Base-by-base conservation (phyloP, 1,140 invertebrate genomes). In the Drosophila eugracilis region DNA sequence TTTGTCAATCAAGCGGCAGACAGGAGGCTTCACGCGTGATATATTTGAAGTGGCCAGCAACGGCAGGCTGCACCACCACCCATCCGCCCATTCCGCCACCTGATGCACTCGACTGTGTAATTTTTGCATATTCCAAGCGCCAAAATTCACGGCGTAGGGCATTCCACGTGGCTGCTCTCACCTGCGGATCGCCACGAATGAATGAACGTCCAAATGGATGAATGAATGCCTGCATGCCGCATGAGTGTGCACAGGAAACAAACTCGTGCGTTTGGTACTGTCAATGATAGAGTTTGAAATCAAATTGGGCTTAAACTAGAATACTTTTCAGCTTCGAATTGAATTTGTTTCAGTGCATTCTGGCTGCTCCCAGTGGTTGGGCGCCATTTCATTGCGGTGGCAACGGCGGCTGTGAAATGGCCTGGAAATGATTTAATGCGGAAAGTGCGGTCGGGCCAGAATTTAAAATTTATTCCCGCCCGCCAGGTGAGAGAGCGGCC, bases 401-500 rank as follows among this genome's bases (percentile, higher is more conserved):
- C 70, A 67, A 67, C 70, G 70, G 70, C 81, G 81, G 78, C 84
- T 72, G 84, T 88, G 78, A 83, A 88, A 88, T 88, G 83, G 83
- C 62, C 83, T 89, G 83, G 83, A 88, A 88, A 88, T 88, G 83
- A 88, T 88, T 88, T 88, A 88, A 88, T 83, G 83, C 83, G 75
- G 75, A 89, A 88, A 75, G 75, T 88, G 83, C 80, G 83, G 83
- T 83, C 62, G 80, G 48, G 71, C 70, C 78, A 76, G 74, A 78
- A 88, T 86, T 86, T 57, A 81, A 67, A 83, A 83, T 88, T 88
- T 86, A 78, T 89, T 63, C 57, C 26, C 62, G 22, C 17, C 14
- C 28, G 44, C 71, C 78, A 86, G 83, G 78, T 89, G 76, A 74
- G 60, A 74, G 60, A 17, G 47, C n/a, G n/a, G n/a, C n/a, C n/a